Evolutionary conservation across 2,113 vertebrate genomes (phyloP).

Genomic region (Eulemur rufifrons): DNA sequence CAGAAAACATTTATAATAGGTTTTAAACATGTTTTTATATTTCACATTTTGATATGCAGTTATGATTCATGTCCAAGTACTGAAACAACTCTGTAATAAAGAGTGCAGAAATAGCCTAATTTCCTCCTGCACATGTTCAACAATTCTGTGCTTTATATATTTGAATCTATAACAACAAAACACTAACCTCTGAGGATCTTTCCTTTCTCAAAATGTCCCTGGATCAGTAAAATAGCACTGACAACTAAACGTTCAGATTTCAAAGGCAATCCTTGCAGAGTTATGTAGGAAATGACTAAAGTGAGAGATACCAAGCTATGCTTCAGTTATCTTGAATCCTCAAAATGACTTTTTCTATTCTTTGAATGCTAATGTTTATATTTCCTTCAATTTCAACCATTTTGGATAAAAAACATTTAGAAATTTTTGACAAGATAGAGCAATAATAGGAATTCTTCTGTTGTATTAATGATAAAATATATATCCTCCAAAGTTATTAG

Average conservation of each 20-base stretch:
- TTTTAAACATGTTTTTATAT: not conserved
- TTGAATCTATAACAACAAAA: not conserved
- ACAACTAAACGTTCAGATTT: not conserved
- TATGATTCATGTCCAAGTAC: not conserved
- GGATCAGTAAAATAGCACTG: not conserved
- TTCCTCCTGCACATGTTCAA: not conserved
- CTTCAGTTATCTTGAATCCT: not conserved
- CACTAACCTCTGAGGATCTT: not conserved
- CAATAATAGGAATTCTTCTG: not conserved
- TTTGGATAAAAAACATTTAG: not conserved
- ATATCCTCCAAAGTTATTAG: not conserved
- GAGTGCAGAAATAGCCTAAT: not conserved
- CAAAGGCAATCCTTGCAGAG: not conserved
- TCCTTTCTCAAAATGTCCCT: not conserved
- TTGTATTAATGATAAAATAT: not conserved
- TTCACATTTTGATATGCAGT: not conserved
- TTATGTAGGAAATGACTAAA: not conserved
- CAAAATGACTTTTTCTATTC: not conserved
- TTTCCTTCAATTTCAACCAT: not conserved
- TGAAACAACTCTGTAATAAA: not conserved
- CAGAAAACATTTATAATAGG: not conserved
- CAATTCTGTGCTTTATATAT: not conserved
- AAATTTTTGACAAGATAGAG: not conserved
- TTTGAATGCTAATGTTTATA: not conserved
- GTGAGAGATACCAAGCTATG: not conserved